These are phyloP conservation scores for Quadriops clusia DNA, from an alignment of 2,888 invertebrate species.

Conservation along the genomic window DNA sequence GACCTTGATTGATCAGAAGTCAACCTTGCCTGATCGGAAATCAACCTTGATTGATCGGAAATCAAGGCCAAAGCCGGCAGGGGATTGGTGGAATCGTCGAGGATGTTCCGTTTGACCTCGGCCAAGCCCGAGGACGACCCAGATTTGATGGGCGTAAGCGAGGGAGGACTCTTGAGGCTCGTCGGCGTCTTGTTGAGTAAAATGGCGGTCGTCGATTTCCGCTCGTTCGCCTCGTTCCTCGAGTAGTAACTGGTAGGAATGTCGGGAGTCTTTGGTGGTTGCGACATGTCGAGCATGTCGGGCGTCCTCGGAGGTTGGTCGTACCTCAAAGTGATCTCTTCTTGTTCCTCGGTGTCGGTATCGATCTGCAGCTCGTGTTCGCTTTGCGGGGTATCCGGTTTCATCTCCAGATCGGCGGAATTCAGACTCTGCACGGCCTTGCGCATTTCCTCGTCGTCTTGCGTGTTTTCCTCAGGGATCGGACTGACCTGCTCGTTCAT, in stretches of 20 bases:
- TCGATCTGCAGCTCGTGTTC: constrained; percentile 76
- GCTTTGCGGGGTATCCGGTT: constrained; percentile 76
- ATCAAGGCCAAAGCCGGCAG: too few species aligned
- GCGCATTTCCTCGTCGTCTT: constrained; percentile 73
- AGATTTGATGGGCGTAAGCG: constrained; percentile 31
- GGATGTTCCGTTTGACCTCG: too few species aligned
- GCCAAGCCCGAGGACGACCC: too few species aligned
- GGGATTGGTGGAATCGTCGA: too few species aligned
- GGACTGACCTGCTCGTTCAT: constrained; percentile 40
- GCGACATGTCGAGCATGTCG: constrained; percentile 40
- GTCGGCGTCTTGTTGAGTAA: constrained; percentile 22
- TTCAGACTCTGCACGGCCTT: constrained; percentile 72
- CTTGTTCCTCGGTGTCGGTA: constrained; percentile 70
- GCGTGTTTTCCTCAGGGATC: constrained; percentile 61
- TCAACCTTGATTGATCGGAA: too few species aligned
- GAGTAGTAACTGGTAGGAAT: constrained; percentile 43
- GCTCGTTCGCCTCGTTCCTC: constrained; percentile 25
- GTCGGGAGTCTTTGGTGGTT: constrained; percentile 44
- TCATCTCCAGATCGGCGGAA: constrained; percentile 54
- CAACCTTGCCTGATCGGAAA: too few species aligned
- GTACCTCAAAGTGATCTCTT: constrained; percentile 40
- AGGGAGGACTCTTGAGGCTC: constrained; percentile 31
- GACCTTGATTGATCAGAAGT: too few species aligned
- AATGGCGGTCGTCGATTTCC: constrained; percentile 12
- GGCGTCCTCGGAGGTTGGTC: constrained; percentile 38